Percentiles rank a stretch among this genome's conserved stretches.
Conservation (phyloP, 2,797 vertebrate genomes). For the Tangara arthus region DNA sequence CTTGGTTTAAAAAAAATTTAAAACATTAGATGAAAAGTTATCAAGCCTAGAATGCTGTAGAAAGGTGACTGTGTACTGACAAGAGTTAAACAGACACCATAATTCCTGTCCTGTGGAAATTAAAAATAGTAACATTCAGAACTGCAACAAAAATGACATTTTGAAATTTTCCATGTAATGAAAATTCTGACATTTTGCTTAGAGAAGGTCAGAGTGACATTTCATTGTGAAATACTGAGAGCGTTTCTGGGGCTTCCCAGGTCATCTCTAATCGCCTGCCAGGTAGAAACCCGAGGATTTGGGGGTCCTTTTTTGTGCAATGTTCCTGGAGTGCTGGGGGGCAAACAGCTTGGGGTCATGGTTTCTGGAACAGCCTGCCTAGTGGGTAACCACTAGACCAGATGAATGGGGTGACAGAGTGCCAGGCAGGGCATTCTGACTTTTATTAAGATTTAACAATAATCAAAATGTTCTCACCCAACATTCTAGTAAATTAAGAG, state of each 20-base stretch:
- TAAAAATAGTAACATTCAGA: constrained; percentile 42
- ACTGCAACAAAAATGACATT: constrained; percentile 60
- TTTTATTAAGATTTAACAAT: neutral
- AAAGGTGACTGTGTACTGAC: neutral
- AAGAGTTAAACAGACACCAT: neutral
- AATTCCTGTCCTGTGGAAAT: constrained; percentile 29
- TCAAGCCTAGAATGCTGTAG: neutral
- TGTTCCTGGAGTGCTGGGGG: neutral
- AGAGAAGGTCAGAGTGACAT: constrained; percentile 65
- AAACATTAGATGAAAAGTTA: neutral
- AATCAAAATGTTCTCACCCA: neutral
- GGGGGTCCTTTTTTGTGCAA: rapidly evolving
- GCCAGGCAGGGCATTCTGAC: neutral
- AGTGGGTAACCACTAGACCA: neutral
- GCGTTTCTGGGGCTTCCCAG: constrained; percentile 4
- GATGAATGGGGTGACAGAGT: neutral
- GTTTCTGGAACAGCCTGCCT: neutral
- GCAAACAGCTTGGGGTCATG: neutral
- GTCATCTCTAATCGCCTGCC: neutral
- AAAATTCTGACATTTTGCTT: constrained; percentile 62
- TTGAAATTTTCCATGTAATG: constrained; percentile 59
- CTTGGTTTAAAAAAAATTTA: neutral
- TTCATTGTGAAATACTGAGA: constrained; percentile 47
- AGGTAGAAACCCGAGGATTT: neutral
- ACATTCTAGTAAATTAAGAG: neutral